Evolutionary conservation across 1,140 invertebrate species (phyloP).

Genomic region (Berghia stephanieae): DNA sequence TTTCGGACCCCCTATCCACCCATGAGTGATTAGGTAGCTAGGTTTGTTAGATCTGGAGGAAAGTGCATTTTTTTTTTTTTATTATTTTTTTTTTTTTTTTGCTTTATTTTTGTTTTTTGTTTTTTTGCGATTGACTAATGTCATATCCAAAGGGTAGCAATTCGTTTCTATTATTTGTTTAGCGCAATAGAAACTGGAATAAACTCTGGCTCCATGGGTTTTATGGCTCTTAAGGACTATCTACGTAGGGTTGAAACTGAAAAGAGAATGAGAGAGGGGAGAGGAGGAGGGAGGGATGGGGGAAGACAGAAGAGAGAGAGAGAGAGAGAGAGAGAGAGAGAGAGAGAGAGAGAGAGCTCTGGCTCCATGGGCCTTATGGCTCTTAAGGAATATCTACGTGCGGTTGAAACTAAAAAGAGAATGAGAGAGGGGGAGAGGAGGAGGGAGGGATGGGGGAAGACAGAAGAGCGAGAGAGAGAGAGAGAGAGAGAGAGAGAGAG

Average conservation of each 20-base stretch:
- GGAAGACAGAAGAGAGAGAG: conserved; percentile 1
- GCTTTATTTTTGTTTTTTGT: neutral
- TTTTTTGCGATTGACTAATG: neutral
- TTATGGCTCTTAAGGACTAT: too few species aligned
- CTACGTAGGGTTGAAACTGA: neutral
- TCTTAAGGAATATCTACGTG: too few species aligned
- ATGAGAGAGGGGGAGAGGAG: neutral
- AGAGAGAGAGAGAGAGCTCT: conserved; percentile 1
- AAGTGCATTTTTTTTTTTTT: too few species aligned
- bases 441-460: neutral
- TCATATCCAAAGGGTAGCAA: neutral
- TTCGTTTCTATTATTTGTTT: neutral
- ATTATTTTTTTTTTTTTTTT: neutral
- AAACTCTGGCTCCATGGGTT: too few species aligned
- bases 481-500: neutral
- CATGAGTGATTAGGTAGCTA: too few species aligned
- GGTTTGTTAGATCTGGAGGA: too few species aligned
- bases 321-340: conserved; percentile 5
- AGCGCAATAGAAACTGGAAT: too few species aligned
- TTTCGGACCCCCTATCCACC: too few species aligned
- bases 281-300: too few species aligned
- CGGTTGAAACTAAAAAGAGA: too few species aligned
- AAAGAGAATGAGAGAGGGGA: neutral
- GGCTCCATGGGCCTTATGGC: too few species aligned
- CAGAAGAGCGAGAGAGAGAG: too few species aligned